Evolutionary conservation across 2,797 vertebrate species (phyloP).

Genomic region (Enteromius fasciolatus): DNA sequence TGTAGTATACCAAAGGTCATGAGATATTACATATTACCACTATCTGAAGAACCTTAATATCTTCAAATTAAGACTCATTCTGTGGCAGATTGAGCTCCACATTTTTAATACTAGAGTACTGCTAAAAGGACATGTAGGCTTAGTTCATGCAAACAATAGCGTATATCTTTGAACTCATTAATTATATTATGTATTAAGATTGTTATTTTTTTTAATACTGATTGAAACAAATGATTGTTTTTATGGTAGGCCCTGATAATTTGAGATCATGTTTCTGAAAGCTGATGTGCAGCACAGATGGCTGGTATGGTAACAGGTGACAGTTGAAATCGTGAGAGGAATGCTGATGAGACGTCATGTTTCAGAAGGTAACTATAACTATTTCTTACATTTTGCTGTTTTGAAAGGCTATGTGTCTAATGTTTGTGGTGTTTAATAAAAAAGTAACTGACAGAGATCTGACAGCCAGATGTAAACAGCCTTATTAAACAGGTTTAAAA

Average conservation of each 20-base stretch:
- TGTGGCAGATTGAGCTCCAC: background rate
- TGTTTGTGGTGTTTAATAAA: background rate
- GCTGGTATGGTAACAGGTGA: conserved; percentile 71
- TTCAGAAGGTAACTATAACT: background rate
- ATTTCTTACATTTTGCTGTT: background rate
- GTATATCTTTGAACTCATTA: background rate
- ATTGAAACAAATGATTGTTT: background rate
- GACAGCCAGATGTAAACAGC: background rate
- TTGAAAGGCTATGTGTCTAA: background rate
- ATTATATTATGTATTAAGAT: background rate
- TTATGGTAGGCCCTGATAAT: background rate
- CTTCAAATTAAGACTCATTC: background rate
- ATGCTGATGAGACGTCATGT: conserved; percentile 31
- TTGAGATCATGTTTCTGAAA: conserved; percentile 52
- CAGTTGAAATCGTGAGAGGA: conserved; percentile 40
- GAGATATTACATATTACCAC: conserved; percentile 9
- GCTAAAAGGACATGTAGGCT: background rate
- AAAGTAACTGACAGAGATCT: background rate
- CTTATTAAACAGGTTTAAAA: background rate
- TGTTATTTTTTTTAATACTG: no score
- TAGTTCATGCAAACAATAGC: background rate
- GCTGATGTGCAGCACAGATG: conserved; percentile 67
- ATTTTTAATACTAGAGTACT: background rate
- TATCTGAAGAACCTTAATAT: conserved; percentile 17
- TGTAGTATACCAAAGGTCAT: conserved; percentile 22